Conservation (phyloP, 1,140 invertebrate species). For the Oncopodura yosiiana region DNA sequence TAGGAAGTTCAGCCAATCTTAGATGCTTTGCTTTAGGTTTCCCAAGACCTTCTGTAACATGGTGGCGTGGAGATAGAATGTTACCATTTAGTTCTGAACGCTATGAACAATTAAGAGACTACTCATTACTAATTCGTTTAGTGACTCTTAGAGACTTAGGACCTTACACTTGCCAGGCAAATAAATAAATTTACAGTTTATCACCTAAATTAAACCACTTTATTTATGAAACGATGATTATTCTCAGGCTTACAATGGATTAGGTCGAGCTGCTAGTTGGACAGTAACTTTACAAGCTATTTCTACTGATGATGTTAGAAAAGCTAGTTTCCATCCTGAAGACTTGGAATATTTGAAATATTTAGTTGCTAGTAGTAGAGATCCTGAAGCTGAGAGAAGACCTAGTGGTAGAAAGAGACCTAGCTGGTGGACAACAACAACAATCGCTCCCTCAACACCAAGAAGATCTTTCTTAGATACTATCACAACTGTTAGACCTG, state of each 20-base stretch:
- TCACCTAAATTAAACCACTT: not conserved
- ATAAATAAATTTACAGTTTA: not conserved
- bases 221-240: constrained; percentile 44
- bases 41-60: constrained; percentile 67
- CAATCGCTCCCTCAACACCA: too few species aligned
- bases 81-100: constrained; percentile 56
- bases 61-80: constrained; percentile 72
- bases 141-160: constrained; percentile 62
- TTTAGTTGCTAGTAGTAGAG: constrained; percentile 15
- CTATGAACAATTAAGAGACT: constrained; percentile 63
- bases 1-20: constrained; percentile 58
- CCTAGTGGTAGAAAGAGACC: too few species aligned
- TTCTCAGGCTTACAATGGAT: constrained; percentile 76
- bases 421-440: too few species aligned
- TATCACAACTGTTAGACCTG: not conserved
- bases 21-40: constrained; percentile 73
- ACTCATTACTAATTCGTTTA: constrained; percentile 58
- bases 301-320: constrained; percentile 51
- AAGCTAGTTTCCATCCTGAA: constrained; percentile 38
- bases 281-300: constrained; percentile 58
- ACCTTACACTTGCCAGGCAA: too few species aligned
- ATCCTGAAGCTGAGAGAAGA: too few species aligned
- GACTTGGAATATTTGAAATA: constrained; percentile 37
- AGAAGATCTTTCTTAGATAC: constrained; percentile 38
- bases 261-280: constrained; percentile 63